A percentile compares a stretch with the other conserved stretches of the same genome.
Conservation (phyloP, 2,888 invertebrate species). For the Hydrotaea cyrtoneurina region DNA sequence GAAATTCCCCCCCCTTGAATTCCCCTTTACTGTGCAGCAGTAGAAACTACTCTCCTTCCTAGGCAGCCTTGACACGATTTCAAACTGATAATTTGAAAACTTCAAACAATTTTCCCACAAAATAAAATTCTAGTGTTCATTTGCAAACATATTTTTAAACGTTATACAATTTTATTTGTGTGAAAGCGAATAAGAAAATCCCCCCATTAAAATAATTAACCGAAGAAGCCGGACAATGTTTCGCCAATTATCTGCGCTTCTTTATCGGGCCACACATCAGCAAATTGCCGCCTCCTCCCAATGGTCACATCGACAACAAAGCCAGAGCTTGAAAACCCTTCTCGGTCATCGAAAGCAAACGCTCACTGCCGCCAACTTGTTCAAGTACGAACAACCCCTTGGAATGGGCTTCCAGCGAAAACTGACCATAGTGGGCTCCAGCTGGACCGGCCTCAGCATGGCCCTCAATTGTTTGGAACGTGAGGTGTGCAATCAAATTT, state of each 20-base stretch:
- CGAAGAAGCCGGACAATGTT: constrained; percentile 43
- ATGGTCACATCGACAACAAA: not conserved
- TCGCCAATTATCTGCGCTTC: constrained; percentile 55
- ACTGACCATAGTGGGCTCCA: constrained; percentile 45
- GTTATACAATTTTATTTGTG: no score
- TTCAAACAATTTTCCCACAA: no score
- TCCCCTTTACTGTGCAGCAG: no score
- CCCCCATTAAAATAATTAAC: no score
- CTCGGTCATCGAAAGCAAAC: not conserved
- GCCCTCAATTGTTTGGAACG: constrained; percentile 44
- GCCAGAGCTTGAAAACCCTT: not conserved
- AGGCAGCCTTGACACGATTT: no score
- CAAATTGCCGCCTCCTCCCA: constrained; percentile 38
- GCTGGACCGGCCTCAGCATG: constrained; percentile 19
- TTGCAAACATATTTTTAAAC: no score
- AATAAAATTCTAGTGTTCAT: no score
- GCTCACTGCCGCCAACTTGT: not conserved
- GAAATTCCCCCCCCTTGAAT: no score
- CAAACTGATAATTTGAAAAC: no score
- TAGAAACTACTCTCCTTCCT: no score
- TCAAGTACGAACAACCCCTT: not conserved
- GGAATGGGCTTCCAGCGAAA: constrained; percentile 33
- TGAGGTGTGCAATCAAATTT: constrained; percentile 50
- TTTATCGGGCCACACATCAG: constrained; percentile 51
- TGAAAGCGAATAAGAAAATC: no score